Conservation (phyloP, 2,113 vertebrate species). For the Aleadryas rufinucha region DNA sequence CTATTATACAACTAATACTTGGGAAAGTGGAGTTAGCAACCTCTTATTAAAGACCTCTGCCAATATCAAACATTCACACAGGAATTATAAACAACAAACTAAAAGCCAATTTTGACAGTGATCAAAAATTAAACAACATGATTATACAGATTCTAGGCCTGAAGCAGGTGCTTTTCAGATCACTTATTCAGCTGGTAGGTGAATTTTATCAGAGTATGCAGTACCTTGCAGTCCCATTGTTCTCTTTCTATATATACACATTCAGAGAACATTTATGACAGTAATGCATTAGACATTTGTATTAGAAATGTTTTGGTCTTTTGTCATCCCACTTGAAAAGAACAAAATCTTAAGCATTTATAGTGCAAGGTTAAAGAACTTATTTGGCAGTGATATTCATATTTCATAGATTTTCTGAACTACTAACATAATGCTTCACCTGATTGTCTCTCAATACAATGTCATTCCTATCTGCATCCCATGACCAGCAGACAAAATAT, state of each 20-base stretch:
- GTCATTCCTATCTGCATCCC: background rate
- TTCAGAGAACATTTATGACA: constrained; percentile 40
- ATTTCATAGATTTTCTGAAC: background rate
- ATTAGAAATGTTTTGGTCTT: constrained; percentile 43
- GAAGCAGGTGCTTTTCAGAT: constrained; percentile 10
- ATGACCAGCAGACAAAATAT: background rate
- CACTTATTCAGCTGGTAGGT: constrained; percentile 12
- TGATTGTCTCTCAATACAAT: background rate
- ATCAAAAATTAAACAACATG: background rate
- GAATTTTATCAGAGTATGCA: constrained; percentile 23
- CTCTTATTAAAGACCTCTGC: background rate
- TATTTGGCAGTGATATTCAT: background rate
- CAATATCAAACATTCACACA: background rate
- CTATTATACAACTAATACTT: background rate
- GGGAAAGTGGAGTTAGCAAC: background rate
- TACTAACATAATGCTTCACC: background rate
- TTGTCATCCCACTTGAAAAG: constrained; percentile 21
- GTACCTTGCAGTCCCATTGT: constrained; percentile 31
- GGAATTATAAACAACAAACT: background rate
- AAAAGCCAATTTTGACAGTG: background rate
- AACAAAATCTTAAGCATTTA: constrained; percentile 10
- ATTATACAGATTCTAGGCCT: background rate
- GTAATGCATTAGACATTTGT: constrained; percentile 22
- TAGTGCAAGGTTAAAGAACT: constrained; percentile 13
- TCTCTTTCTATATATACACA: constrained; percentile 45